These are phyloP conservation scores for Ligdia adustata DNA, from an alignment of 2,888 invertebrate genomes.

Conservation along the genomic window DNA sequence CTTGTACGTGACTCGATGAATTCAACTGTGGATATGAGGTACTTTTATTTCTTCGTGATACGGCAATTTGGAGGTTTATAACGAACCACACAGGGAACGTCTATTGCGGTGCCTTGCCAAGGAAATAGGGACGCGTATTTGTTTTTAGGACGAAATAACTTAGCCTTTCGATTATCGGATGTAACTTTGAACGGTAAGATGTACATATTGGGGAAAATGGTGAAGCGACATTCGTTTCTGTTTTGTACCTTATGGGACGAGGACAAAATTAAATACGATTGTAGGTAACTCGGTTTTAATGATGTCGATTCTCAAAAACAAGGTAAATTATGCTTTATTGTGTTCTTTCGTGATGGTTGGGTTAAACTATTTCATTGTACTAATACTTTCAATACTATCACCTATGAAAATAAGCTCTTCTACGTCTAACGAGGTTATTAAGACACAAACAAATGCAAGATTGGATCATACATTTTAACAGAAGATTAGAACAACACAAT, in stretches of 20 bases:
- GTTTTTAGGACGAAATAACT: constrained; percentile 47
- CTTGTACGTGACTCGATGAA: constrained; percentile 46
- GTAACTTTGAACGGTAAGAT: constrained; percentile 23
- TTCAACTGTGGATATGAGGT: constrained; percentile 43
- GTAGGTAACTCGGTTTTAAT: background rate
- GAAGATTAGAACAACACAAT: no score
- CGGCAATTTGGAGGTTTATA: constrained; percentile 61
- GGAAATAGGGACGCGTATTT: constrained; percentile 45
- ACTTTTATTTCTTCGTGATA: constrained; percentile 55
- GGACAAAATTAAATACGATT: background rate
- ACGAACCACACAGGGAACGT: constrained; percentile 54
- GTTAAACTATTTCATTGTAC: no score
- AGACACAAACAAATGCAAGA: no score
- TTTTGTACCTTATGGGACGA: background rate
- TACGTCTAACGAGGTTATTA: no score
- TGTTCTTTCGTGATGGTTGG: no score
- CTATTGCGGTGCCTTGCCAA: constrained; percentile 37
- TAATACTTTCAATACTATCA: no score
- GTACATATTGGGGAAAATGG: constrained; percentile 9
- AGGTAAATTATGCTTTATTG: no score
- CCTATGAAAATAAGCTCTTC: no score
- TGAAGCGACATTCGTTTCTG: constrained; percentile 1
- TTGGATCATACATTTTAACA: no score
- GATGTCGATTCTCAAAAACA: no score
- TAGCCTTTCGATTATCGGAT: constrained; percentile 41